These are phyloP conservation scores for Apeira syringaria DNA, from an alignment of 2,888 invertebrate genomes.

Conservation along the genomic window DNA sequence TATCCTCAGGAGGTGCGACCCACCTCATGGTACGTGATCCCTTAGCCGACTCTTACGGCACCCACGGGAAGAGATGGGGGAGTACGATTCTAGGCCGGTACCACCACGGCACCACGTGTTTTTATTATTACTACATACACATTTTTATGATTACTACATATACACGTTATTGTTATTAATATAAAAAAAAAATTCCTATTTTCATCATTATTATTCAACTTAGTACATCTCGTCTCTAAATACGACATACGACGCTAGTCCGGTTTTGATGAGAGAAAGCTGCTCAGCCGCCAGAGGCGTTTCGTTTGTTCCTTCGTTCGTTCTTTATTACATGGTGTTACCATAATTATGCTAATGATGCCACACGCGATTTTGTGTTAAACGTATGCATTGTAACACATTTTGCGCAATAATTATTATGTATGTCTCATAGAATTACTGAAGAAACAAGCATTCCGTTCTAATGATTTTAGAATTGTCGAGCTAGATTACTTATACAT, in stretches of 20 bases:
- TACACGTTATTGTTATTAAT: no score
- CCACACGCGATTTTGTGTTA: conserved; percentile 12
- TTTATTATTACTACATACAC: no score
- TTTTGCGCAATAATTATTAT: conserved; percentile 1
- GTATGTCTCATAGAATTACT: background rate
- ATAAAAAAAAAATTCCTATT: no score
- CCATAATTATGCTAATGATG: conserved; percentile 24
- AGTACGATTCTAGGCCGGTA: no score
- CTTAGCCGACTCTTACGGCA: no score
- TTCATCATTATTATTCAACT: background rate
- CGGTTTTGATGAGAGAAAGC: conserved; percentile 43
- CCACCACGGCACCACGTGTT: no score
- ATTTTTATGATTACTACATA: no score
- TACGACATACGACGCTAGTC: conserved; percentile 18
- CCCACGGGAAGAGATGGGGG: no score
- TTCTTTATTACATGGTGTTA: conserved; percentile 22
- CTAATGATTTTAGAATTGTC: no score
- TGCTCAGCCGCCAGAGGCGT: conserved; percentile 32
- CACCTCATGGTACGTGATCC: no score
- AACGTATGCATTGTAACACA: conserved; percentile 3
- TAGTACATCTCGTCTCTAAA: conserved; percentile 4
- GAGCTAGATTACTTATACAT: no score
- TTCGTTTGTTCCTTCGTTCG: conserved; percentile 5
- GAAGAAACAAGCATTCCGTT: background rate
- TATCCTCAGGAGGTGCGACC: no score